phyloP scores from a whole-genome alignment of 2,113 vertebrate genomes.

The Psittacus erithacus region DNA sequence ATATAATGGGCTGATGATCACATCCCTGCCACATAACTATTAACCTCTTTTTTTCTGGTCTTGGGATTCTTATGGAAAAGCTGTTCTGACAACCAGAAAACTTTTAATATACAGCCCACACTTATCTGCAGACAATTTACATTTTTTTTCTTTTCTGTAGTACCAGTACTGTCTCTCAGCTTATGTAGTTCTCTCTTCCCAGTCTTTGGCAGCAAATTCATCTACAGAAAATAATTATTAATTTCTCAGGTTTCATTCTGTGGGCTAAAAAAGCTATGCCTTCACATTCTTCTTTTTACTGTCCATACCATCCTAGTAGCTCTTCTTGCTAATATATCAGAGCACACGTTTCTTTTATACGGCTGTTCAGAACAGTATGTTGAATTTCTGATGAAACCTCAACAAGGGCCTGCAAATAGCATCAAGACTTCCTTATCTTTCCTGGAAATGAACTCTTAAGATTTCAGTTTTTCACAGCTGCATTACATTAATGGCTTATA shows the following conservation, averaged over 20 bases:
- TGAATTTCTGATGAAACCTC: not conserved
- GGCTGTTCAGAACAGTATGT: not conserved
- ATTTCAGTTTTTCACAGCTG: not conserved
- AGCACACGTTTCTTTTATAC: not conserved
- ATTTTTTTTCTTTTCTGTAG: not conserved
- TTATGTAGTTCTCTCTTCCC: not conserved
- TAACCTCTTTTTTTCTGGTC: not conserved
- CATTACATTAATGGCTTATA: not conserved
- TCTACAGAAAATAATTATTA: not conserved
- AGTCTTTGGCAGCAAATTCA: not conserved
- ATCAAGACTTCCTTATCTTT: not conserved
- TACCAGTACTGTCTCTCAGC: not conserved
- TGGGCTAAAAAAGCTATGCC: not conserved
- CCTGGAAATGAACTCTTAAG: not conserved
- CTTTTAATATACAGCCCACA: not conserved
- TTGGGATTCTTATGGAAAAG: not conserved
- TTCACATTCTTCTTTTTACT: not conserved
- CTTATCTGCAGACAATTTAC: not conserved
- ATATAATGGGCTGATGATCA: not conserved
- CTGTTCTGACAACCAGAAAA: not conserved
- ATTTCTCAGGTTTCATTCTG: not conserved
- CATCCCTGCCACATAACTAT: not conserved
- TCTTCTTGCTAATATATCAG: not conserved
- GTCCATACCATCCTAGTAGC: not conserved
- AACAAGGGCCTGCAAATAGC: not conserved